Conservation (phyloP, 2,113 vertebrate genomes). For the Butorides virescens region DNA sequence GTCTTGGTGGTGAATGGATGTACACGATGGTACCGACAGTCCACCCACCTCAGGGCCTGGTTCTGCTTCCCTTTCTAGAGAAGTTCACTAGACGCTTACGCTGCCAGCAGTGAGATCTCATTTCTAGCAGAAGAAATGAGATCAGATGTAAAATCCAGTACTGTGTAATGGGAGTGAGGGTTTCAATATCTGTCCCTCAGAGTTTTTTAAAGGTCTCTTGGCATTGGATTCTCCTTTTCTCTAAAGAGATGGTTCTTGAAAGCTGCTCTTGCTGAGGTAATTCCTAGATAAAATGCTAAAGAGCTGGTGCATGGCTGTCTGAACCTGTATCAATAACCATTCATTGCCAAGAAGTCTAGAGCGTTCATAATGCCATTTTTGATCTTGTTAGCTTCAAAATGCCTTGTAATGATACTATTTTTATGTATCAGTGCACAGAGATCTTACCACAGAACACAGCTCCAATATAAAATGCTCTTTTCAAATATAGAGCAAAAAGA, state of each 20-base stretch:
- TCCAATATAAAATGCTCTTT: neutral
- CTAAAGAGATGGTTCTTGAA: neutral
- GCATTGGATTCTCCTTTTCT: neutral
- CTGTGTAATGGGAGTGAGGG: neutral
- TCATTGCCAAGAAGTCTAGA: conserved; percentile 1
- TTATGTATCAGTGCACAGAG: neutral
- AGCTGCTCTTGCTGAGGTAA: neutral
- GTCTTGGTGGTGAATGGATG: neutral
- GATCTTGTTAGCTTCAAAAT: neutral
- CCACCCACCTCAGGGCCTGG: neutral
- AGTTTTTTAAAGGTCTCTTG: neutral
- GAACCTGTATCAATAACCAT: neutral
- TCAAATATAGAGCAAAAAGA: neutral
- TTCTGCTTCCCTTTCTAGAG: neutral
- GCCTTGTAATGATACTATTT: neutral
- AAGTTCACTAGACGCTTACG: accelerated
- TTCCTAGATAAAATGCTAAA: neutral
- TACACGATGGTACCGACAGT: neutral
- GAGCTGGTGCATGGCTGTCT: neutral
- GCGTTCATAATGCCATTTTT: neutral
- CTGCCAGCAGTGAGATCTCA: neutral
- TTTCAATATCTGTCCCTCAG: neutral
- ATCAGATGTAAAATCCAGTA: neutral
- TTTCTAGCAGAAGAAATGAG: conserved; percentile 5
- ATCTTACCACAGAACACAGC: neutral